phyloP scores from a whole-genome alignment of 1,140 invertebrate species.

The Diachasmimorpha longicaudata region DNA sequence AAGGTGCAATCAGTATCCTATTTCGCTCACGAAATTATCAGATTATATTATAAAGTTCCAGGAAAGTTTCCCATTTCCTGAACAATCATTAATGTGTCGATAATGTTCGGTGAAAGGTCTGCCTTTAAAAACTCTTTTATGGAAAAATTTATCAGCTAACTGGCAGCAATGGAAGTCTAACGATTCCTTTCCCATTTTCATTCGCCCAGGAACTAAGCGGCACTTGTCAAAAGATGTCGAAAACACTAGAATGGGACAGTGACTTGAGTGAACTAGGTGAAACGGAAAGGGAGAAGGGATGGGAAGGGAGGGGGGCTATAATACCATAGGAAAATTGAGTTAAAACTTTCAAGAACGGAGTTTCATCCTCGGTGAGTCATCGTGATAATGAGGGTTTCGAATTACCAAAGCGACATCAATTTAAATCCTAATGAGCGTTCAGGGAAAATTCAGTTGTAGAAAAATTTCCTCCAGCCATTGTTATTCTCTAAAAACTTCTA shows the following conservation, averaged over 20 bases:
- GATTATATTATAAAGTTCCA: no score
- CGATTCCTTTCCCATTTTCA: not conserved
- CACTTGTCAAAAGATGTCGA: not conserved
- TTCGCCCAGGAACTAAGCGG: not conserved
- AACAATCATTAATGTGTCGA: no score
- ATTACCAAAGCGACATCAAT: conserved; percentile 5
- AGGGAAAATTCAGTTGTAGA: not conserved
- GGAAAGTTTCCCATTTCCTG: no score
- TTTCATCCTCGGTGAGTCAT: conserved; percentile 23
- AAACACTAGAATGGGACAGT: not conserved
- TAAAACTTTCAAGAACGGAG: conserved; percentile 7
- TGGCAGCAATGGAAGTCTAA: not conserved
- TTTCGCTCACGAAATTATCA: no score
- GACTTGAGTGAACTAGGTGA: not conserved
- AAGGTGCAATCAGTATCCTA: no score
- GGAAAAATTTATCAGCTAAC: no score
- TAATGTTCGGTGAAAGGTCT: no score
- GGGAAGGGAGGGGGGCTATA: not conserved
- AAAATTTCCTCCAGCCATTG: not conserved
- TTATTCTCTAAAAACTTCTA: not conserved
- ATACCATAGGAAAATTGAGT: conserved; percentile 6
- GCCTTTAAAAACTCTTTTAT: no score
- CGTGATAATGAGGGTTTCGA: conserved; percentile 16
- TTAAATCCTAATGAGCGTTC: conserved; percentile 3
- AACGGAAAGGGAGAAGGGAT: not conserved